Base-by-base conservation (phyloP, 1,140 invertebrate species). In the Magallana angulata region DNA sequence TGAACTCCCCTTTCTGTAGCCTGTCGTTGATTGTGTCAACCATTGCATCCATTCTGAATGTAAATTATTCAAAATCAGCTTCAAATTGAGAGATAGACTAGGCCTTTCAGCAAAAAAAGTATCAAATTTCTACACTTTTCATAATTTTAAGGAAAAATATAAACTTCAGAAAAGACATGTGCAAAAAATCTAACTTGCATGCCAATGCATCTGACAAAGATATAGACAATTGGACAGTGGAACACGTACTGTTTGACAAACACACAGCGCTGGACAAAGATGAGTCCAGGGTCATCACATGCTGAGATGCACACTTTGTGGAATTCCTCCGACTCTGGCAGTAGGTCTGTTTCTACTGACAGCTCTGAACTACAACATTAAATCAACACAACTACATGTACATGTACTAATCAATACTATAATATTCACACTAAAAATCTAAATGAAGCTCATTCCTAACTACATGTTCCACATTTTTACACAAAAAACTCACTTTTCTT, bases 1-100 rank as follows among this genome's bases (percentile, higher is more conserved):
- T 84, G 1, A 82, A 12, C 48, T 84, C 86, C 57, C 8, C 58
- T n/a, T 85, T 86, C 12, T 87, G 60, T 82, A 91, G 88, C n/a
- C 85, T 87, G 18, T 86, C 71, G 58, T 91, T 90, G 12, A 92
- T 88, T 16, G 89, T 86, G 64, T 90, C 86, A 68, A 89, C 76
- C 90, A 92, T 90, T 36, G 82, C 85, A 12, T 90, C 90, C 18
- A 92, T 71, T 58, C 92, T 92, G 60, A 11, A 88, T 82, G 57
- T 24, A 89, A 59, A 48, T 48, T 3, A 48, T 48, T 48, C 36
- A 48, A 48, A 48, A 48, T 48, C 36, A 48, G 36, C 36, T 48
- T 48, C 36, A 48, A 48, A 48, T 48, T 48, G 36, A 48, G 36
- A 48, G 36, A 48, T 5, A 48, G 36, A 48, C 5, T 48, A 48